Conservation (phyloP, 2,113 vertebrate genomes). For the Boulengeromyrus knoepffleri region DNA sequence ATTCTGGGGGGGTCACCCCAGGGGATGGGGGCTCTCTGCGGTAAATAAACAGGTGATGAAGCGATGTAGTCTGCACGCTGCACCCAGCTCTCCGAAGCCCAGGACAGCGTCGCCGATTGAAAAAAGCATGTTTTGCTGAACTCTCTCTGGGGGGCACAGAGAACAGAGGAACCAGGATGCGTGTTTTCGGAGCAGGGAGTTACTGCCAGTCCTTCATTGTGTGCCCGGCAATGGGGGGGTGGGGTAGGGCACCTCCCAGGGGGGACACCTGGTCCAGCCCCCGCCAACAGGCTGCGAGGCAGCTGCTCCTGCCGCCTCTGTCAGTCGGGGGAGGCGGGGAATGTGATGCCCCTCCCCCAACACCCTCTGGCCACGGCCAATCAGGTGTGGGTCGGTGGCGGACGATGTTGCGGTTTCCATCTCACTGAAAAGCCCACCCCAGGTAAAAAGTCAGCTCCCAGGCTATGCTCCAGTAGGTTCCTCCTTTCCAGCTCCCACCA, state of each 20-base stretch:
- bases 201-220: not conserved
- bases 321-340: not conserved
- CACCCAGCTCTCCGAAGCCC: not conserved
- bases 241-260: not conserved
- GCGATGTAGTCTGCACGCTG: constrained; percentile 24
- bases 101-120: not conserved
- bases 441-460: not conserved
- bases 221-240: not conserved
- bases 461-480: not conserved
- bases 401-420: not conserved
- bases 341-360: not conserved
- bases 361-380: not conserved
- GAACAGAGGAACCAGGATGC: not conserved
- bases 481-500: not conserved
- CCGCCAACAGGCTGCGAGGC: not conserved
- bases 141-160: not conserved
- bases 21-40: not conserved
- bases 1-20: not conserved
- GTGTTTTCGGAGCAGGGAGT: not conserved
- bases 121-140: not conserved
- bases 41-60: constrained; percentile 46
- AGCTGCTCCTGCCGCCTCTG: not conserved
- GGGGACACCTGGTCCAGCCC: not conserved
- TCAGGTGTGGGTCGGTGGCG: not conserved
- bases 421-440: not conserved